Evolutionary conservation across 1,140 invertebrate genomes (phyloP), one percentile per base, ranked within the genome.

Genomic region (Spodoptera frugiperda): DNA sequence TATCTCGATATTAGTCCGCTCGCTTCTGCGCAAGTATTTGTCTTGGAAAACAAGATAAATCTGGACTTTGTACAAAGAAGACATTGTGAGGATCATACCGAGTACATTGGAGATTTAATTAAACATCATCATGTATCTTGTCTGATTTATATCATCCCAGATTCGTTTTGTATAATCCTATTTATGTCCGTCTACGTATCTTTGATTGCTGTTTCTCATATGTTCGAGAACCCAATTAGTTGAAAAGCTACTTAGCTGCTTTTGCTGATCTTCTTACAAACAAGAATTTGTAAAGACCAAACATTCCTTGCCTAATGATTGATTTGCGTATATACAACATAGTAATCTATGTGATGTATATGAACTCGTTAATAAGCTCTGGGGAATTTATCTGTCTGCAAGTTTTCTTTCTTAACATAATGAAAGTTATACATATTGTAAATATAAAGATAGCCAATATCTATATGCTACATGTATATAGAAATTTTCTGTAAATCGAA

Each of bases 11-110:
- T 46, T 54, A 44, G 51, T 65, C 59, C 33, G 46, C 15, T 17
- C 15, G 46, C 33, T 67, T 55, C 12, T 67, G 46, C 72, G 14
- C 46, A 39, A 59, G 59, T 65, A 73, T 59, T 59, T 73, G 49
- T 73, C 44, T 61, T 55, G 11, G 39, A 21, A 57, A 44, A 55
- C 48, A 71, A 71, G 25, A 55, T 71, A 71, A 71, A 71, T 70
- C 49, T 65, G 57, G 57, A 61, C 57, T 61, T 61, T 61, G 57
- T 44, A 61, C 15, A 61, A 44, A 61, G 15, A 61, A 61, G 57
- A 15, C 57, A 61, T 61, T 61, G 57, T 61, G 57, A 61, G n/a
- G 11, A 15, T 61, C 57, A 39, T 61, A 33, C 30, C 30, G n/a
- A 44, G 30, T 44, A 61, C 3, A 61, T 44, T 44, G n/a, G n/a